Percentiles rank a stretch among this genome's conserved stretches.
Conservation (phyloP, 1,140 invertebrate genomes). For the Steinernema feltiae region DNA sequence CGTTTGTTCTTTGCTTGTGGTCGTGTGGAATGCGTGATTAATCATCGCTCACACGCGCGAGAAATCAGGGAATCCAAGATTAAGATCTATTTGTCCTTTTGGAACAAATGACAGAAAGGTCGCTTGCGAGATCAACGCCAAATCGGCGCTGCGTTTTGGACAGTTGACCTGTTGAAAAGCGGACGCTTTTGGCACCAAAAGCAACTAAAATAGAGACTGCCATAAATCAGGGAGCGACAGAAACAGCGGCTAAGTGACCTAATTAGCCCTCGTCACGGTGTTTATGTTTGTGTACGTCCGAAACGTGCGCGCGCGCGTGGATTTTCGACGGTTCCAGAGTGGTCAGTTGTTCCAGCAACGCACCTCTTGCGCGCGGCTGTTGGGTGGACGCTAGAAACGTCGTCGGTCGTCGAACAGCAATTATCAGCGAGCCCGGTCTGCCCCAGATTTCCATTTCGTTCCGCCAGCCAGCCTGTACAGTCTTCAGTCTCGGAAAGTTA, state of each 20-base stretch:
- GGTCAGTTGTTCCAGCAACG: no score
- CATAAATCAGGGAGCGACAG: no score
- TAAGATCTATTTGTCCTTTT: background rate
- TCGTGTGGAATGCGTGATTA: background rate
- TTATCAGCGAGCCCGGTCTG: background rate
- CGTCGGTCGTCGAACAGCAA: background rate
- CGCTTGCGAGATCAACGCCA: background rate
- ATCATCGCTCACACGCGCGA: background rate
- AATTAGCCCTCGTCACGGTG: background rate
- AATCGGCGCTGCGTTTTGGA: no score
- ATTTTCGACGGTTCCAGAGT: no score
- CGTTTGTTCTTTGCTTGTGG: background rate
- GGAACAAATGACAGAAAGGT: background rate
- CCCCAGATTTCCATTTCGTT: slow-evolving; percentile 10
- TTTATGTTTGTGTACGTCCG: no score
- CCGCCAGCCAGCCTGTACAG: background rate
- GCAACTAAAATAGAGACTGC: no score
- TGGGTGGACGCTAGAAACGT: no score
- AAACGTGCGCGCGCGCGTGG: no score
- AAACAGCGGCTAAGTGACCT: background rate
- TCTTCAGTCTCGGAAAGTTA: background rate
- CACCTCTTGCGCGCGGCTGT: no score
- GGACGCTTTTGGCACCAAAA: no score
- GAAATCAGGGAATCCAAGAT: background rate
- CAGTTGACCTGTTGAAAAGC: no score